Conservation (phyloP, 2,113 vertebrate genomes). For the Phyllostomus hastatus region DNA sequence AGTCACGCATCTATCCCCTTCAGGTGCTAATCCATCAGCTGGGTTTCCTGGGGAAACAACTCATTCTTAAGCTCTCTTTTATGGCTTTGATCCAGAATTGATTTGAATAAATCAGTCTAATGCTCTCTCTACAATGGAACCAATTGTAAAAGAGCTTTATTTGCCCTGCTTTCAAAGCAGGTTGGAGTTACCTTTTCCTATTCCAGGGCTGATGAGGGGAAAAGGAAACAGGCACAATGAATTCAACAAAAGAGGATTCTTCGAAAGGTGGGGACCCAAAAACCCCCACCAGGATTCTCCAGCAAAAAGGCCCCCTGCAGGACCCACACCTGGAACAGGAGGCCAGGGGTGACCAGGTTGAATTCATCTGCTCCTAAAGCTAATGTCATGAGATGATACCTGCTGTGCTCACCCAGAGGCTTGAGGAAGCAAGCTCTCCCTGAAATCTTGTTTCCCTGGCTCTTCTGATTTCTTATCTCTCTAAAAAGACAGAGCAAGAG, state of each 20-base stretch:
- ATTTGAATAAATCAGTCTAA: slow-evolving; percentile 63
- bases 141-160: not conserved
- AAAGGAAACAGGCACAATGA: not conserved
- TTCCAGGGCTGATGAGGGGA: not conserved
- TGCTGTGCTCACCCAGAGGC: not conserved
- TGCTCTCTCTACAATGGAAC: not conserved
- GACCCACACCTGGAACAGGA: not conserved
- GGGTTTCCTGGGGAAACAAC: slow-evolving; percentile 32
- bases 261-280: not conserved
- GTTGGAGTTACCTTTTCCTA: not conserved
- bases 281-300: not conserved
- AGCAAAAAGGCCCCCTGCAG: not conserved
- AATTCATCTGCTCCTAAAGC: not conserved
- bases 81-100: slow-evolving; percentile 46
- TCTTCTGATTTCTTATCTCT: not conserved
- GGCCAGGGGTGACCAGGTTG: not conserved
- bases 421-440: not conserved
- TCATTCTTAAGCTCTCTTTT: not conserved
- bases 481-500: not conserved
- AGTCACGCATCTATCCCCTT: not conserved
- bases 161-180: not conserved
- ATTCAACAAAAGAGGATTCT: not conserved
- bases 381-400: not conserved
- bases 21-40: not conserved
- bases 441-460: not conserved